phyloP scores from a whole-genome alignment of 1,140 invertebrate genomes.

The Acyrthosiphon pisum region DNA sequence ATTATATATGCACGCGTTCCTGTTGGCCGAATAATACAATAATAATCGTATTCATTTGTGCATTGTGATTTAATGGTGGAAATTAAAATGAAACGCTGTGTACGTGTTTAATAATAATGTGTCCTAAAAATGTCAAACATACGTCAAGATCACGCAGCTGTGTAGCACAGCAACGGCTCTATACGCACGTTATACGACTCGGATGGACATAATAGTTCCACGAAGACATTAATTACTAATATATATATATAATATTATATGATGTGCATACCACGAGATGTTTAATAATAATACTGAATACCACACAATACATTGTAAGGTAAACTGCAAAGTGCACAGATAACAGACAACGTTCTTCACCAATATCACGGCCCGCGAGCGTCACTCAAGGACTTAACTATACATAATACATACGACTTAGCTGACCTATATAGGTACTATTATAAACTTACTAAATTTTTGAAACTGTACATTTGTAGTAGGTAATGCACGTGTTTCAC shows the following conservation, averaged over 20 bases:
- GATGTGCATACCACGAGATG: background rate
- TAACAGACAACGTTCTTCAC: background rate
- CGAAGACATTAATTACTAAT: background rate
- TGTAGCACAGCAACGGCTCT: background rate
- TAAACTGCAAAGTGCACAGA: background rate
- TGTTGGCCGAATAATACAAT: background rate
- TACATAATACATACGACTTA: background rate
- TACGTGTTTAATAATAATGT: background rate
- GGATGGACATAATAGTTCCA: background rate
- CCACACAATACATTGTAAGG: background rate
- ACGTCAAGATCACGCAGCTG: background rate
- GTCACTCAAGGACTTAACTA: background rate
- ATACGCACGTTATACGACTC: background rate
- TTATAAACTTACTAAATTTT: background rate
- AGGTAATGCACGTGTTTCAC: background rate
- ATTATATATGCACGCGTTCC: background rate
- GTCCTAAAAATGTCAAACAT: background rate
- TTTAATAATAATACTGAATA: background rate
- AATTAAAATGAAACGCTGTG: background rate
- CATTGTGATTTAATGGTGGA: background rate
- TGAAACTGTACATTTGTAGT: background rate
- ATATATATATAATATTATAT: background rate
- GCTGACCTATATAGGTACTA: background rate
- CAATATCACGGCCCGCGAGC: background rate
- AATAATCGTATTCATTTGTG: background rate